Conservation (phyloP, 2,888 invertebrate species). For the Himalopsyche japonica region DNA sequence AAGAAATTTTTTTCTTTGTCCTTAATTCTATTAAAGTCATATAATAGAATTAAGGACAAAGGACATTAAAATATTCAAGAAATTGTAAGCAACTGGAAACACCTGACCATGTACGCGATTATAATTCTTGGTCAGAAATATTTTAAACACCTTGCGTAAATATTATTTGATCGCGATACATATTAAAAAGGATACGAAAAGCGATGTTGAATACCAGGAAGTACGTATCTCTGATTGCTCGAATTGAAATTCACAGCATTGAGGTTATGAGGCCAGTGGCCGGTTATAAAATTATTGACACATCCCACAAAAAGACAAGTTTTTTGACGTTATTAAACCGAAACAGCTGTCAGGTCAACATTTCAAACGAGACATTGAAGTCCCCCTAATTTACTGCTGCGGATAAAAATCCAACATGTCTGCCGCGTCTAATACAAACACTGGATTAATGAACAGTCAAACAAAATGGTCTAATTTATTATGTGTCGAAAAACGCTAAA, state of each 20-base stretch:
- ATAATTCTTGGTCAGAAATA: no score
- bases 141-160: no score
- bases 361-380: neutral
- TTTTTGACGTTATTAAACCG: neutral
- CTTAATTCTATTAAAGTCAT: no score
- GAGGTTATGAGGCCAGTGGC: neutral
- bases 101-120: no score
- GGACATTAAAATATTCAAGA: no score
- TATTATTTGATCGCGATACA: neutral
- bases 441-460: neutral
- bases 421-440: neutral
- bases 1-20: no score
- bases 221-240: neutral
- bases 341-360: neutral
- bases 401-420: neutral
- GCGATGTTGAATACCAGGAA: neutral
- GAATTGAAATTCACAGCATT: neutral
- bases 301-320: neutral
- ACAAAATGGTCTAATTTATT: neutral
- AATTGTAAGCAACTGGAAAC: no score
- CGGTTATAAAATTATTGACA: neutral
- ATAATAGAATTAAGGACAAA: no score
- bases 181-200: neutral
- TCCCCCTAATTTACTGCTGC: neutral
- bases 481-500: neutral